Evolutionary conservation across 2,113 vertebrate genomes (phyloP).

Genomic region (Engystomops pustulosus): DNA sequence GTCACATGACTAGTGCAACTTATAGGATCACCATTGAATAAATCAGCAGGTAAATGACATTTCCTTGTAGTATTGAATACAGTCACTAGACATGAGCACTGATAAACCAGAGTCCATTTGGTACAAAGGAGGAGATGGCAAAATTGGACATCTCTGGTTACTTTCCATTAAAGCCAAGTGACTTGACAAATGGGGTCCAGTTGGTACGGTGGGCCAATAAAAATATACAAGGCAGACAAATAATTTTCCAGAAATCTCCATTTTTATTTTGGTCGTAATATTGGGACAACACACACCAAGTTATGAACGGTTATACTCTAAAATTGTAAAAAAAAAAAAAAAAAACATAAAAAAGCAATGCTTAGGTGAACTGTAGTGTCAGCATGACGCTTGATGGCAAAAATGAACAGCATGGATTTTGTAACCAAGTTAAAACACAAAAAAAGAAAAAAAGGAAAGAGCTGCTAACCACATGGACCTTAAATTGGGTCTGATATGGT

Average conservation of each 20-base stretch:
- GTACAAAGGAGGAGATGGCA: neutral
- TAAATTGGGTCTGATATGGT: too few relatives aligned
- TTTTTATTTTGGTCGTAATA: neutral
- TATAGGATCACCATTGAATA: neutral
- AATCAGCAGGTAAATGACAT: neutral
- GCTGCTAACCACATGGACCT: too few relatives aligned
- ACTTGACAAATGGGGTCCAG: slow-evolving; percentile 1
- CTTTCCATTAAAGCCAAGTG: neutral
- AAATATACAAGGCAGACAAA: neutral
- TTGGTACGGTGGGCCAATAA: neutral
- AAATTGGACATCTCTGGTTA: neutral
- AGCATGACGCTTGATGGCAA: too few relatives aligned
- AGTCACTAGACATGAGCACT: slow-evolving; percentile 12
- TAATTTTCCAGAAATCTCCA: neutral
- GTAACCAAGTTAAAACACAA: too few relatives aligned
- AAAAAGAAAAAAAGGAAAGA: too few relatives aligned
- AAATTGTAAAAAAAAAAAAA: too few relatives aligned
- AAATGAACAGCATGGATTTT: too few relatives aligned
- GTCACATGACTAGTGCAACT: neutral
- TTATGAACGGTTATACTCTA: neutral
- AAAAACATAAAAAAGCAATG: too few relatives aligned
- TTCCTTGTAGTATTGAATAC: neutral
- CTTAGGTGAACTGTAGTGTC: too few relatives aligned
- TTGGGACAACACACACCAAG: neutral
- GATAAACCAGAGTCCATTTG: neutral